Evolutionary conservation across 2,888 invertebrate species (phyloP).

Genomic region (Calameuta filiformis): DNA sequence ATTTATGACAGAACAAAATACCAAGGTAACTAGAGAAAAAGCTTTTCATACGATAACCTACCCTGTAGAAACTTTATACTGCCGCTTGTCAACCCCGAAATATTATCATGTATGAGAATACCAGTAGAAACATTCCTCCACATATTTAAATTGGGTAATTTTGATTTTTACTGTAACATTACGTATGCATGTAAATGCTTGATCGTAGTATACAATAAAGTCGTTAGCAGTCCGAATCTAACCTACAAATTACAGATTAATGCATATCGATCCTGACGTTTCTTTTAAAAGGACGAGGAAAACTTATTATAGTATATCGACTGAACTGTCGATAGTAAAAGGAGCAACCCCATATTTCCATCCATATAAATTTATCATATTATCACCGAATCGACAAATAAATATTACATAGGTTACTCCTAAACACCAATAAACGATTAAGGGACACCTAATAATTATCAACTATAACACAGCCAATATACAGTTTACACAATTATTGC

Average conservation of each 20-base stretch:
- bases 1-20: slow-evolving; percentile 7
- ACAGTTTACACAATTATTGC: not conserved
- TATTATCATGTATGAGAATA: not conserved
- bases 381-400: not conserved
- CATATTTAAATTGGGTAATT: not conserved
- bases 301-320: not conserved
- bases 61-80: not conserved
- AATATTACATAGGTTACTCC: not conserved
- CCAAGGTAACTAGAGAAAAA: not conserved
- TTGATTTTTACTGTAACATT: not conserved
- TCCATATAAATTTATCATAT: not conserved
- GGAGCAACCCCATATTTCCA: not conserved
- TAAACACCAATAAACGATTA: not conserved
- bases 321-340: not conserved
- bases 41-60: not conserved
- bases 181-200: not conserved
- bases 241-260: not conserved
- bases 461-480: not conserved
- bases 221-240: not conserved
- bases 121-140: not conserved
- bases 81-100: not conserved
- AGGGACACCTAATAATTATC: not conserved
- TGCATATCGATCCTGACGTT: not conserved
- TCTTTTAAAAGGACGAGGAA: not conserved
- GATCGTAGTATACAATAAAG: not conserved